Conservation (phyloP, 2,888 invertebrate genomes). For the Metallyticus violacea region DNA sequence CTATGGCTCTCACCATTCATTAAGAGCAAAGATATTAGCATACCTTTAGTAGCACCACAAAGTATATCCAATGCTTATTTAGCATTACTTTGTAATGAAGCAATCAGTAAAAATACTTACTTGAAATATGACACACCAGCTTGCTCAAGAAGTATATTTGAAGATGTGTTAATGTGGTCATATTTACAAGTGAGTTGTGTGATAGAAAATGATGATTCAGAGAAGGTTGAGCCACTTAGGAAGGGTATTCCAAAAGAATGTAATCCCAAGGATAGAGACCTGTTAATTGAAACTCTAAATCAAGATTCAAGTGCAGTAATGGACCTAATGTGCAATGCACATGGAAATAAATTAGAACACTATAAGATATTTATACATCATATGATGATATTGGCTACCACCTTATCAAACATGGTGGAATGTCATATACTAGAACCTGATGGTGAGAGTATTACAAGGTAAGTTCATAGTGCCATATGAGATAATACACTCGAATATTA, state of each 20-base stretch:
- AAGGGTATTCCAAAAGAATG: background rate
- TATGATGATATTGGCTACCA: background rate
- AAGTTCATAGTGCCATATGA: too few species aligned
- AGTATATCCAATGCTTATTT: background rate
- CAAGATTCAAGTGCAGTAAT: background rate
- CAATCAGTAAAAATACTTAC: background rate
- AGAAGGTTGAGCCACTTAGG: background rate
- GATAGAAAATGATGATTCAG: background rate
- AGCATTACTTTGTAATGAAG: background rate
- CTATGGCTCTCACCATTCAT: background rate
- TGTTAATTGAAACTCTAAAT: background rate
- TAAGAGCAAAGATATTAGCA: background rate
- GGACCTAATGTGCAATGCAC: background rate
- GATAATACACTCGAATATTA: too few species aligned
- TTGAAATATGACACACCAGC: background rate
- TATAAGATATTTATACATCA: background rate
- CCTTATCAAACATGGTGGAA: background rate
- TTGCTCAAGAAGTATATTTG: background rate
- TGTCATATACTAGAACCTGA: background rate
- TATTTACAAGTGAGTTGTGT: background rate
- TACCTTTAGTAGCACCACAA: background rate
- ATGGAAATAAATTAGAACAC: background rate
- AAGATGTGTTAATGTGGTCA: background rate
- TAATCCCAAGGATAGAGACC: background rate
- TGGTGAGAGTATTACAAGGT: background rate